A percentile compares a stretch with the other conserved stretches of the same genome.
Evolutionary conservation across 2,113 vertebrate genomes (phyloP).

Genomic region (Athene cunicularia): DNA sequence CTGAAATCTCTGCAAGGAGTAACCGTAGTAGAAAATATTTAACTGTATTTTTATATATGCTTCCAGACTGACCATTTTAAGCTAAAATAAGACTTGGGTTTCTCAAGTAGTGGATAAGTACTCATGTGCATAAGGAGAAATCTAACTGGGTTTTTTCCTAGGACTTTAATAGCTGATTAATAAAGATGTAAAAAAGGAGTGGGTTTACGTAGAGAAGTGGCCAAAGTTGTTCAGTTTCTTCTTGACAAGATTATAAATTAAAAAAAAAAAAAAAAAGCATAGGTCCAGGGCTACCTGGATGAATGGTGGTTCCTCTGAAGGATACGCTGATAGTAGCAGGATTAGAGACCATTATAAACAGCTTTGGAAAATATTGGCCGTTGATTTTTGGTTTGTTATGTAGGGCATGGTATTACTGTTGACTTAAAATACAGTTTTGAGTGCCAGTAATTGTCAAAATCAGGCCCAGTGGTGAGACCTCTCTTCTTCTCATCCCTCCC

Average conservation of each 20-base stretch:
- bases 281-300: background rate
- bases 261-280: background rate
- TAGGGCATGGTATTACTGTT: background rate
- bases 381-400: background rate
- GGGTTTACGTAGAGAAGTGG: background rate
- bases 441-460: slow-evolving; percentile 17
- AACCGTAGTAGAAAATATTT: background rate
- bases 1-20: slow-evolving; percentile 5
- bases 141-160: background rate
- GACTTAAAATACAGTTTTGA: background rate
- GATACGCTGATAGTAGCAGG: background rate
- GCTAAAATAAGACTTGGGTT: background rate
- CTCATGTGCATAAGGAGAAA: background rate
- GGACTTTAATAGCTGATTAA: background rate
- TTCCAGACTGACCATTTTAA: background rate
- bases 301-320: background rate
- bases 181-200: background rate
- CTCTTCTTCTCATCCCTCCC: slow-evolving; percentile 25
- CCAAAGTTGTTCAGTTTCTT: background rate
- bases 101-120: background rate
- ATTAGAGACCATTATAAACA: background rate
- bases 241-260: background rate
- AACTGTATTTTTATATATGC: slow-evolving; percentile 3
- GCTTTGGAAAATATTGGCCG: background rate
- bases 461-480: background rate